Evolutionary conservation across 2,797 vertebrate genomes (phyloP).

Genomic region (Gila robusta): DNA sequence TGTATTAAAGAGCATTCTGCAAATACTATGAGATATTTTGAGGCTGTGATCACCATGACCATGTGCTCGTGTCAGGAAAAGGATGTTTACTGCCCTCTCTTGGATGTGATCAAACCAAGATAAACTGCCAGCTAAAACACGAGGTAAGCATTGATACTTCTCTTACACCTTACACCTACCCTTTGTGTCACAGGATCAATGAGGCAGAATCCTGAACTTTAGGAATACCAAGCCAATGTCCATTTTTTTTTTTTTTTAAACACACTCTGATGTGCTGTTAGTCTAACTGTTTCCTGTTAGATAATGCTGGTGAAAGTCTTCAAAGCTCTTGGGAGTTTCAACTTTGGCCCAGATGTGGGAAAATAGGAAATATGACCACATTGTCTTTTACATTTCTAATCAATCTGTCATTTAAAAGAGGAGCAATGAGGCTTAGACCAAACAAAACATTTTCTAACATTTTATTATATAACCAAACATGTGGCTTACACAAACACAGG

Average conservation of each 20-base stretch:
- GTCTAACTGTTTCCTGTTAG: conserved; percentile 65
- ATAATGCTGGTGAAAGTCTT: conserved; percentile 67
- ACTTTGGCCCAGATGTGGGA: neutral
- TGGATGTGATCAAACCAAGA: conserved; percentile 75
- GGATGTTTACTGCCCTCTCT: conserved; percentile 70
- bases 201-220: neutral
- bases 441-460: neutral
- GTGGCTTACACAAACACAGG: neutral
- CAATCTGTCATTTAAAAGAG: conserved; percentile 65
- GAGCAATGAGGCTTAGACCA: neutral
- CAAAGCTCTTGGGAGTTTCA: conserved; percentile 65
- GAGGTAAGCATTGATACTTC: neutral
- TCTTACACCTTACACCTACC: neutral
- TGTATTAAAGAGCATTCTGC: neutral
- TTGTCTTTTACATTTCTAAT: conserved; percentile 75
- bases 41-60: conserved; percentile 58
- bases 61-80: conserved; percentile 75
- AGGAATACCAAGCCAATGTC: neutral
- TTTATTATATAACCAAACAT: too few species aligned
- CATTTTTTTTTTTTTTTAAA: neutral
- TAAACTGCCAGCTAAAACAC: conserved; percentile 54
- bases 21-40: neutral
- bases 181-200: neutral
- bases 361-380: conserved; percentile 72
- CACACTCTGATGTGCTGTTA: neutral